Conservation (phyloP, 1,140 invertebrate species). For the Drosophila sp. region DNA sequence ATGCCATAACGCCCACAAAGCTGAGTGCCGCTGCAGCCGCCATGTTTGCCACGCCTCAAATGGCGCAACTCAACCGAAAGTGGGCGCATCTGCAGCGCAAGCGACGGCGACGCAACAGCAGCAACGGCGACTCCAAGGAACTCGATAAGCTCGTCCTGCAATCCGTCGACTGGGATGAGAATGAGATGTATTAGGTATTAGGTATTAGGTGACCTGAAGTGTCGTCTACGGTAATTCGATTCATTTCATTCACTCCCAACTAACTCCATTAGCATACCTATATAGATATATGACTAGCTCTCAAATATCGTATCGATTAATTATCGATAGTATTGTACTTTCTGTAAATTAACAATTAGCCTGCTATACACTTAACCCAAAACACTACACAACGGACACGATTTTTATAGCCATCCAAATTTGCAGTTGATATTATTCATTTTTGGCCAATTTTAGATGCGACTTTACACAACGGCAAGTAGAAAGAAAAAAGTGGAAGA, state of each 20-base stretch:
- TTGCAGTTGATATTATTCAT: constrained; percentile 31
- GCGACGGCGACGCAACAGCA: constrained; percentile 78
- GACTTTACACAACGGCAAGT: constrained; percentile 49
- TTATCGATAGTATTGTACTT: constrained; percentile 32
- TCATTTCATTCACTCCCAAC: constrained; percentile 2
- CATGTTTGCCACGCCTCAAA: constrained; percentile 76
- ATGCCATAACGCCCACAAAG: constrained; percentile 79
- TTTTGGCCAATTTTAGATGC: constrained; percentile 59
- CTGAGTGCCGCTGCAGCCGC: constrained; percentile 75
- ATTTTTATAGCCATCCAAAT: constrained; percentile 48
- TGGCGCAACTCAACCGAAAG: constrained; percentile 79
- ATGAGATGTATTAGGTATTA: constrained; percentile 84
- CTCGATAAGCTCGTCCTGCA: constrained; percentile 82
- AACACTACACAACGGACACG: constrained; percentile 15
- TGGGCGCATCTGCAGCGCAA: constrained; percentile 77
- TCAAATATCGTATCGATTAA: constrained; percentile 21
- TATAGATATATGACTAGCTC: constrained; percentile 21
- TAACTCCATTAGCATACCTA: constrained; percentile 1
- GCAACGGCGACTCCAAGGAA: constrained; percentile 82
- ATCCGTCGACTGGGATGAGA: constrained; percentile 84
- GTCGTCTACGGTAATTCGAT: neutral
- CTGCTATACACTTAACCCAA: neutral
- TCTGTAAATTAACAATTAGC: constrained; percentile 36
- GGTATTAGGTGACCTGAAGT: constrained; percentile 57
- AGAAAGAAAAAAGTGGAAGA: neutral